Base-by-base conservation (phyloP, 2,888 invertebrate species). In the Tenthredo amoena region DNA sequence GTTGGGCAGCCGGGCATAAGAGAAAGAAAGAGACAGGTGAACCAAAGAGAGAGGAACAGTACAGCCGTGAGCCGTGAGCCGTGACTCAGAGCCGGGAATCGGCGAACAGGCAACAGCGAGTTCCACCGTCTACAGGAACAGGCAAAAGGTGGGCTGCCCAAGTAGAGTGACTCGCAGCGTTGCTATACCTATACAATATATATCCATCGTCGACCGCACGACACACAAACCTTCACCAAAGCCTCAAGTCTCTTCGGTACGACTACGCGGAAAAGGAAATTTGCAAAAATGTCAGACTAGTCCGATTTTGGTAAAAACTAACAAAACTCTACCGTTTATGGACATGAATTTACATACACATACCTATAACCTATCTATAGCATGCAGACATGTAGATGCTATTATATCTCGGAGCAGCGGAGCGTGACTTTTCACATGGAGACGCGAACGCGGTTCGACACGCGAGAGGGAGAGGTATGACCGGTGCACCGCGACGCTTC, bases 341-440 rank as follows among this genome's bases (percentile, higher is more conserved):
- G 55, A 7, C 55, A 18, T 34, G 34, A 34, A 68, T 26, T 34
- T 34, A 71, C 31, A 37, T 9, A 74, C 7, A 74, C 43, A 74
- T 21, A 21, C 10, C 74, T 74, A n/a, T 43, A 72, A 68, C 34
- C 26, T 68, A 68, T 68, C 40, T 26, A 74, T 10, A 74, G 40
- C 40, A 74, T 71, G 37, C 37, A 43, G 37, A 40, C 72, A 40
- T 43, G 40, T 74, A 74, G 18, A 74, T 74, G 21, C 72, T 43
- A 43, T 74, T 76, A 50, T 77, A 47, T 77, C 76, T 50, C 89
- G 90, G 89, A 86, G 88, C 90, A 90, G 85, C 91, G 88, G 90
- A 91, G 91, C 91, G 89, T 91, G 92, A 91, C 91, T 91, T 91
- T 92, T 92, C 90, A 90, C 90, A 91, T 91, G 90, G 89, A 89